Base-by-base conservation (phyloP, 2,113 vertebrate genomes). In the Sturnira hondurensis region DNA sequence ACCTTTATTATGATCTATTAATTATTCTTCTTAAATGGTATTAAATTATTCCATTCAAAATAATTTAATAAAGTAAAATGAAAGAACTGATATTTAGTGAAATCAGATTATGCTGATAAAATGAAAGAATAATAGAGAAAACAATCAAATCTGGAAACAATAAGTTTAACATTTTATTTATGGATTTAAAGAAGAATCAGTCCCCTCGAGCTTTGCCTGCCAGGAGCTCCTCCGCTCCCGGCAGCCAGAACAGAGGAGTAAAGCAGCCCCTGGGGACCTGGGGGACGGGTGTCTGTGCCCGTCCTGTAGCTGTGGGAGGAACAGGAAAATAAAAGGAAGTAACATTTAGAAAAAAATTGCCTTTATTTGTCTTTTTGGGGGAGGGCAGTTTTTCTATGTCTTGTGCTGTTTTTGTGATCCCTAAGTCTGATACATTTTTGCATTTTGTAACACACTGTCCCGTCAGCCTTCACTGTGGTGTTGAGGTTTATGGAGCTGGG, bases 11-110 rank as follows among this genome's bases (percentile, higher is more conserved):
- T 47, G 20, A 83, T 28, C 63, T 82, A 47, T 89, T 77, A 80
- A 74, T 68, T 89, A 67, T 92, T 83, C 28, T 67, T 81, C 93
- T 84, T 54, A 56, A 93, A 61, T 70, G 15, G 13, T 76, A 61
- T 58, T 93, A 50, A 96, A 88, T 86, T 31, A 71, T 65, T 86
- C 93, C 33, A 76, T 94, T 95, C 12, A 52, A 86, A 96, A 94
- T 71, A 88, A 95, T 78, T 97, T 94, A 16, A 28, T 93, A 63
- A 68, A 86, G 73, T 90, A 54, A 85, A 92, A 73, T 68, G 70
- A 78, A 45, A 54, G 76, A 91, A 85, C 2, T 73, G 17, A n/a
- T 92, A 28, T 74, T 91, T 88, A 90, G 67, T 84, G 47, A 89
- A 97, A 94, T 89, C 52, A 93, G 45, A 77, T 90, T 86, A 81